Conservation (phyloP, 2,888 invertebrate species). For the Latrodectus hesperus region DNA sequence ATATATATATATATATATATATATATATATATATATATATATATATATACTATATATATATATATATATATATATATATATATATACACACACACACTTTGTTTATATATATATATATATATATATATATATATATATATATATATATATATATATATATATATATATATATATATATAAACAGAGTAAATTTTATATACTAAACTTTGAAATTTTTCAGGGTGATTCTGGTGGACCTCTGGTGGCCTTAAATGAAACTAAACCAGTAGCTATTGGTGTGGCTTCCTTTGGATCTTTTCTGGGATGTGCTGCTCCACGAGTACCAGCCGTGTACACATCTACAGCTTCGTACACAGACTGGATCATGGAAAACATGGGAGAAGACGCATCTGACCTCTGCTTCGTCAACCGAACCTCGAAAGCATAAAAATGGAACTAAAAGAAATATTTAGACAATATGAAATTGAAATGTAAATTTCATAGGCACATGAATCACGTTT, state of each 20-base stretch:
- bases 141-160: no score
- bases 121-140: no score
- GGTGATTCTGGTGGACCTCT: slow-evolving; percentile 67
- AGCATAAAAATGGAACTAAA: slow-evolving; percentile 17
- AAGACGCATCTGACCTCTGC: slow-evolving; percentile 43
- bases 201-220: neutral
- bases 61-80: no score
- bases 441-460: neutral
- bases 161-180: no score
- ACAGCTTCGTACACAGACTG: slow-evolving; percentile 50
- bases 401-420: slow-evolving; percentile 41
- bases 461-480: neutral
- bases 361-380: slow-evolving; percentile 59
- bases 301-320: slow-evolving; percentile 46
- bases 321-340: slow-evolving; percentile 61
- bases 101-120: no score
- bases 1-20: no score
- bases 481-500: no score
- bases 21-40: no score
- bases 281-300: slow-evolving; percentile 65
- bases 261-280: slow-evolving; percentile 61
- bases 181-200: no score
- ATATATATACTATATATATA: no score
- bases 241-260: slow-evolving; percentile 58
- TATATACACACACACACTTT: no score